phyloP scores from a whole-genome alignment of 2,888 invertebrate species.

The Oscheius sp. region DNA sequence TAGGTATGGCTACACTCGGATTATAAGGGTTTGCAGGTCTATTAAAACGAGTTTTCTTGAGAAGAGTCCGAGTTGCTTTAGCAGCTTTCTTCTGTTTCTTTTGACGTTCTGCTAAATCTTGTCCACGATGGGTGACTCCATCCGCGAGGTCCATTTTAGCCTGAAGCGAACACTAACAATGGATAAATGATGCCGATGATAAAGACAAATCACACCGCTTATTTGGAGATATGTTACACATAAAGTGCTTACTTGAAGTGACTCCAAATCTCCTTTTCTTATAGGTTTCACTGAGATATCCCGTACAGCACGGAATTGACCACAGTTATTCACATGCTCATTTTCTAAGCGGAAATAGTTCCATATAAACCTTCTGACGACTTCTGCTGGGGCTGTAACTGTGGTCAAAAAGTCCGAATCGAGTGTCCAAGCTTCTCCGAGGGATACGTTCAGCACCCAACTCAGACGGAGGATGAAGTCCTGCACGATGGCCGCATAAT shows the following conservation, averaged over 20 bases:
- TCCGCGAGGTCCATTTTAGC: slow-evolving; percentile 71
- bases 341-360: slow-evolving; percentile 99
- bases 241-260: slow-evolving; percentile 19
- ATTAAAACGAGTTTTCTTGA: slow-evolving; percentile 65
- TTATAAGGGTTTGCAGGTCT: slow-evolving; percentile 43
- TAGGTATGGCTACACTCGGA: slow-evolving; percentile 25
- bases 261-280: slow-evolving; percentile 75
- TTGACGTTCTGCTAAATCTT: slow-evolving; percentile 70
- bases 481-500: slow-evolving; percentile 95
- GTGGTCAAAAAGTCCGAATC: slow-evolving; percentile 69
- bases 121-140: slow-evolving; percentile 71
- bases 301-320: slow-evolving; percentile 93
- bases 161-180: slow-evolving; percentile 50
- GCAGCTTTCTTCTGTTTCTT: slow-evolving; percentile 72
- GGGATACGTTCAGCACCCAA: slow-evolving; percentile 89
- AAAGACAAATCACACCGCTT: too few relatives aligned
- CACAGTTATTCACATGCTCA: slow-evolving; percentile 98
- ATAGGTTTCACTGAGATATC: slow-evolving; percentile 96
- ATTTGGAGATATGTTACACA: not conserved
- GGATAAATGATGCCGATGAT: not conserved
- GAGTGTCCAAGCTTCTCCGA: slow-evolving; percentile 70
- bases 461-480: slow-evolving; percentile 91
- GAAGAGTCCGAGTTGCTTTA: slow-evolving; percentile 66
- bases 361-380: slow-evolving; percentile 88
- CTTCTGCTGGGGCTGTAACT: slow-evolving; percentile 71